phyloP scores from a whole-genome alignment of 2,888 invertebrate genomes.

The Cactoblastis cactorum region DNA sequence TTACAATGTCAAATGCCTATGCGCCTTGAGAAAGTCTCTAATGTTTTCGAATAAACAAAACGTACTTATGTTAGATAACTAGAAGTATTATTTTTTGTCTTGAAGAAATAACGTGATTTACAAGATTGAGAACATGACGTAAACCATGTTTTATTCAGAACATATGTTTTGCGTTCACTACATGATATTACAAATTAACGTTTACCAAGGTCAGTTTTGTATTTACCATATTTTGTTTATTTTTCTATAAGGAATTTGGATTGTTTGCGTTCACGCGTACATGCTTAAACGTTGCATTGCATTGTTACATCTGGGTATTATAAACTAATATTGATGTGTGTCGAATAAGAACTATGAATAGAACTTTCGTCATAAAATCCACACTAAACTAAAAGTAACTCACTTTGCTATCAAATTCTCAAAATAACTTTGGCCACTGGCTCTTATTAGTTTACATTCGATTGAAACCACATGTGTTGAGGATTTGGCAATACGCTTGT shows the following conservation, averaged over 20 bases:
- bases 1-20: too few species aligned
- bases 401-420: constrained; percentile 7
- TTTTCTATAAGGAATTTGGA: neutral
- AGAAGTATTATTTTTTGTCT: too few species aligned
- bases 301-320: neutral
- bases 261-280: neutral
- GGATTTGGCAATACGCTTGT: neutral
- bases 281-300: neutral
- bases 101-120: too few species aligned
- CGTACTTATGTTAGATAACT: too few species aligned
- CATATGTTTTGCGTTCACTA: neutral
- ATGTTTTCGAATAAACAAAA: too few species aligned
- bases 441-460: constrained; percentile 3
- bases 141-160: neutral
- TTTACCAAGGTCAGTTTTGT: neutral
- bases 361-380: constrained; percentile 5
- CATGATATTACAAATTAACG: neutral
- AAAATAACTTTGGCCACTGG: constrained; percentile 1
- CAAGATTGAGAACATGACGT: neutral
- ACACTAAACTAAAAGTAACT: constrained; percentile 6
- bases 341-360: neutral
- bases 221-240: constrained; percentile 7
- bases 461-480: constrained; percentile 1
- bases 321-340: neutral
- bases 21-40: too few species aligned